phyloP scores from a whole-genome alignment of 2,797 vertebrate genomes.

The Hypotaenidia philippensis region DNA sequence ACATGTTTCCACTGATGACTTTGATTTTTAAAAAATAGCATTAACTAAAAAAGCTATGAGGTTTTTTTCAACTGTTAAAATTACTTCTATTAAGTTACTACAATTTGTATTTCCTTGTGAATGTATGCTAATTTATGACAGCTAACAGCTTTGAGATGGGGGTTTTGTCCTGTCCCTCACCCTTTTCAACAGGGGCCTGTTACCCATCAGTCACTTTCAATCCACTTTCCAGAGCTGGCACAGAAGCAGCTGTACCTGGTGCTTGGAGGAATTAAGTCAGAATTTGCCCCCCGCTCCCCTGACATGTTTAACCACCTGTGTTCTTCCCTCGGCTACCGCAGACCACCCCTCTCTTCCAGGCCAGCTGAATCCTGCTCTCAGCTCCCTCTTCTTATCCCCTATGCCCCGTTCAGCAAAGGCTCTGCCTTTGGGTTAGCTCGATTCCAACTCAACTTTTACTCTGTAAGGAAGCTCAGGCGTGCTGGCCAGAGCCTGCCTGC shows the following conservation, averaged over 20 bases:
- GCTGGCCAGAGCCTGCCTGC: background rate
- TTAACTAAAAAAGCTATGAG: background rate
- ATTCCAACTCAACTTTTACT: background rate
- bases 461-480: background rate
- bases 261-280: background rate
- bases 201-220: background rate
- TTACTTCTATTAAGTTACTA: background rate
- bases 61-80: background rate
- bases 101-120: background rate
- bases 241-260: background rate
- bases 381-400: background rate
- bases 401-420: rapidly evolving
- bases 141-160: background rate
- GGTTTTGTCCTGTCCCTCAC: background rate
- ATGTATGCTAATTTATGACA: background rate
- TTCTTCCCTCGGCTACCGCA: background rate
- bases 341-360: rapidly evolving
- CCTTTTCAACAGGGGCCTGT: background rate
- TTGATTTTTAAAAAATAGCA: background rate
- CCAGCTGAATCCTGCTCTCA: rapidly evolving
- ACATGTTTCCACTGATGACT: background rate
- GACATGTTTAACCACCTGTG: background rate
- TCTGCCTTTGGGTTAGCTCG: background rate
- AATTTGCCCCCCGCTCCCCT: background rate
- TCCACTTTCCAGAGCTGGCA: background rate